Evolutionary conservation across 2,888 invertebrate genomes (phyloP).

Genomic region (Lasioglossum vierecki): DNA sequence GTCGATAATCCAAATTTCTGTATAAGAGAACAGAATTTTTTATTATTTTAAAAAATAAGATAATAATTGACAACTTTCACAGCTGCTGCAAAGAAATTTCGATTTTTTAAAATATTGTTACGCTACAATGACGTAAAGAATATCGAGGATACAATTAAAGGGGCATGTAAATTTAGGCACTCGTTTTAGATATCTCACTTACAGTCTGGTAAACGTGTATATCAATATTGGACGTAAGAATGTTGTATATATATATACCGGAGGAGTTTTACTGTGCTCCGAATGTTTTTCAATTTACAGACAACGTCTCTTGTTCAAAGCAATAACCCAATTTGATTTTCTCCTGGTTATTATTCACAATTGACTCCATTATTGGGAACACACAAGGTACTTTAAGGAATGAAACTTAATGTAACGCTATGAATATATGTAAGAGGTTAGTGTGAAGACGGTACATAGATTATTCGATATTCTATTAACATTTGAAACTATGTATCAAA

Average conservation of each 20-base stretch:
- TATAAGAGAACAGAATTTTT: background rate
- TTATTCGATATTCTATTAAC: constrained; percentile 57
- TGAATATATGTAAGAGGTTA: constrained; percentile 45
- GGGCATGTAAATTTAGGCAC: constrained; percentile 51
- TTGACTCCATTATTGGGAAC: constrained; percentile 48
- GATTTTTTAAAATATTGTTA: background rate
- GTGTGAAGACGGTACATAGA: constrained; percentile 43
- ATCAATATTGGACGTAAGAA: constrained; percentile 23
- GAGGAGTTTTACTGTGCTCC: background rate
- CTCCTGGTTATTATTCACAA: constrained; percentile 32
- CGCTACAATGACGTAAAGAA: background rate
- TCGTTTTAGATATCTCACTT: constrained; percentile 40
- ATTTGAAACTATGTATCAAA: constrained; percentile 72
- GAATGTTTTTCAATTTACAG: background rate
- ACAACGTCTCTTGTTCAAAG: constrained; percentile 10
- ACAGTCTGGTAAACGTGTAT: background rate
- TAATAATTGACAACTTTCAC: background rate
- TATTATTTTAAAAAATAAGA: constrained; percentile 1
- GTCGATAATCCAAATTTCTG: constrained; percentile 27
- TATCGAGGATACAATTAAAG: constrained; percentile 7
- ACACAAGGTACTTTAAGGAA: constrained; percentile 41
- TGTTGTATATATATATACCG: constrained; percentile 33
- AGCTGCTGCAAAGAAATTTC: background rate
- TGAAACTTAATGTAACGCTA: constrained; percentile 33
- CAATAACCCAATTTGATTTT: constrained; percentile 20